Percentiles rank a stretch among this genome's conserved stretches.
These are phyloP conservation scores for Atethmia centrago DNA, from an alignment of 2,888 invertebrate species.

Conservation along the genomic window DNA sequence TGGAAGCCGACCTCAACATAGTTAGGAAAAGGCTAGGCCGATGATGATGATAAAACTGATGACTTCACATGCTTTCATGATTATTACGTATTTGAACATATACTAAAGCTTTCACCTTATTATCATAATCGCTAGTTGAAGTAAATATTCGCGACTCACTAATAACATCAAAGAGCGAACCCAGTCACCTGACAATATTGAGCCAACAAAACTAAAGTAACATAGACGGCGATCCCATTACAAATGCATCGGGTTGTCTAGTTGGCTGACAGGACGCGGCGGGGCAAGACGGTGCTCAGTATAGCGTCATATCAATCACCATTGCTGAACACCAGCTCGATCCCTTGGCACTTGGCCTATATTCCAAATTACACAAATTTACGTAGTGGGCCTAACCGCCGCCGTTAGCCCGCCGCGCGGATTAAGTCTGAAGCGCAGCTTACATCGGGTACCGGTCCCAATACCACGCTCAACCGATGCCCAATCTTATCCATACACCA, in stretches of 20 bases:
- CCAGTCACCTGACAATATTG: slow-evolving; percentile 45
- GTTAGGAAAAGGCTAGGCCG: too few relatives aligned
- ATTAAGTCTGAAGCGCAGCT: slow-evolving; percentile 86
- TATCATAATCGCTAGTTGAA: background rate
- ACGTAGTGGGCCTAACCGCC: slow-evolving; percentile 87
- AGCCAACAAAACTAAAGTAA: slow-evolving; percentile 56
- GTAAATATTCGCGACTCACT: slow-evolving; percentile 9
- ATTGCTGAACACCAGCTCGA: slow-evolving; percentile 83
- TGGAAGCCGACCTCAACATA: too few relatives aligned
- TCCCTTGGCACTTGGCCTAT: slow-evolving; percentile 90
- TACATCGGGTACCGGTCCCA: slow-evolving; percentile 81
- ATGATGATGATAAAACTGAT: too few relatives aligned
- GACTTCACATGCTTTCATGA: too few relatives aligned
- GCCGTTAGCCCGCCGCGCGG: slow-evolving; percentile 83
- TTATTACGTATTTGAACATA: background rate
- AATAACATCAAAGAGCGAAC: slow-evolving; percentile 48
- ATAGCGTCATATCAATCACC: slow-evolving; percentile 89
- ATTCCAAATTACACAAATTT: slow-evolving; percentile 90
- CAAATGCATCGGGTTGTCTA: slow-evolving; percentile 81
- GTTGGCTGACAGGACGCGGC: slow-evolving; percentile 75
- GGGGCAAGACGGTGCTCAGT: slow-evolving; percentile 79
- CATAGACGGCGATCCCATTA: slow-evolving; percentile 72
- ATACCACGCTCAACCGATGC: slow-evolving; percentile 84
- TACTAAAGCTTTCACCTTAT: background rate
- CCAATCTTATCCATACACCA: slow-evolving; percentile 78